A percentile compares a stretch with the other conserved stretches of the same genome.
Conservation (phyloP, 1,140 invertebrate species). For the Drosophila obscura region DNA sequence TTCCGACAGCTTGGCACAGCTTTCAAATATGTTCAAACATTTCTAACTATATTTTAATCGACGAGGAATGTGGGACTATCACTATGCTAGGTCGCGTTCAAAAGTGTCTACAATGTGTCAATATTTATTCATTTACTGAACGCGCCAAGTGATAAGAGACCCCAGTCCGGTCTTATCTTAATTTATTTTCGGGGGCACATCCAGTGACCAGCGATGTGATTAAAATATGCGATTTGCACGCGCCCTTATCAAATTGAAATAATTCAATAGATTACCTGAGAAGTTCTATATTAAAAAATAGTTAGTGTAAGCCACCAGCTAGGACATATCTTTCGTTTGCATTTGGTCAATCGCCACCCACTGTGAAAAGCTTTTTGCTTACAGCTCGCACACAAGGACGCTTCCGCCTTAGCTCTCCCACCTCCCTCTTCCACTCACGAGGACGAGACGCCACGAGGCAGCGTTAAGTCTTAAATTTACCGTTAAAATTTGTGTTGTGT, state of each 20-base stretch:
- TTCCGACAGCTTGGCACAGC: no score
- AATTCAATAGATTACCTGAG: conserved; percentile 18
- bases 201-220: not conserved
- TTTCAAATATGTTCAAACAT: no score
- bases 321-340: not conserved
- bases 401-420: conserved; percentile 61
- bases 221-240: not conserved
- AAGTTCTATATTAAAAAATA: not conserved
- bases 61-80: conserved; percentile 3
- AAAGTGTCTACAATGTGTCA: conserved; percentile 4
- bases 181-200: conserved; percentile 9
- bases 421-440: not conserved
- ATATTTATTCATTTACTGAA: not conserved
- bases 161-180: conserved; percentile 15
- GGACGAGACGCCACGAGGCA: conserved; percentile 37
- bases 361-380: conserved; percentile 32
- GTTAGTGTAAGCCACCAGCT: not conserved
- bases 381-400: conserved; percentile 67
- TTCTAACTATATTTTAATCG: conserved; percentile 3
- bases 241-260: conserved; percentile 7
- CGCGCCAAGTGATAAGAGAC: conserved; percentile 15
- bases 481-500: conserved; percentile 56
- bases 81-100: not conserved
- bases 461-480: conserved; percentile 71
- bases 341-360: conserved; percentile 1